Base-by-base conservation (phyloP, 1,140 invertebrate species). In the Lerema accius region DNA sequence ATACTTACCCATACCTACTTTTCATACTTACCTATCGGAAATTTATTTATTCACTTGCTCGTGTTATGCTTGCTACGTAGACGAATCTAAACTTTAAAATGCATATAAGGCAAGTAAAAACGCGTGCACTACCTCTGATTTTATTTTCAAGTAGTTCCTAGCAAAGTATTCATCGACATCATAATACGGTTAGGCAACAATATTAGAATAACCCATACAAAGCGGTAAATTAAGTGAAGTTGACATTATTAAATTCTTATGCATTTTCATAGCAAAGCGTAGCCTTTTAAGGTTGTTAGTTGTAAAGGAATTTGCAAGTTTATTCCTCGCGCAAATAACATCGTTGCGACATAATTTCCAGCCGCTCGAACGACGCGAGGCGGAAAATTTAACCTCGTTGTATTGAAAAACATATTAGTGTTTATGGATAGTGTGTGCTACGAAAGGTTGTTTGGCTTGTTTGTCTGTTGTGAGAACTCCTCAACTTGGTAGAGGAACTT, bases 311-410 rank as follows among this genome's bases (percentile, higher is more conserved):
- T 48, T 26, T 48, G 17, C 45, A 13, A 48, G 23, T 11, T 48
- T 28, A 11, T 1, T 11, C 11, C n/a, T 48, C n/a, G 45, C 45
- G 11, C 23, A 48, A 28, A 48, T 28, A 26, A 48, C 45, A 11
- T 48, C 11, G 45, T 49, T 49, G 13, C 26, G 19, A n/a, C 13
- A 43, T 55, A 55, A 55, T 26, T 55, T 55, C 16, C 17, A 3
- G 15, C 11, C 17, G 13, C 37, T 28, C 37, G 17, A 26, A 55
- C 10, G 15, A 19, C 5, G 48, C 15, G 48, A 10, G 28, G 35
- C 17, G 19, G 50, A 53, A 42, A 53, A 53, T 53, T 13, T 53
- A 53, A 53, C 37, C 50, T 53, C 32, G 17, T 53, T 53, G 19
- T 53, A 39, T 53, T n/a, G 19, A 53, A 37, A 39, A 53, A 53